Evolutionary conservation across 2,888 invertebrate species (phyloP).

Genomic region (Apodemia duryi): DNA sequence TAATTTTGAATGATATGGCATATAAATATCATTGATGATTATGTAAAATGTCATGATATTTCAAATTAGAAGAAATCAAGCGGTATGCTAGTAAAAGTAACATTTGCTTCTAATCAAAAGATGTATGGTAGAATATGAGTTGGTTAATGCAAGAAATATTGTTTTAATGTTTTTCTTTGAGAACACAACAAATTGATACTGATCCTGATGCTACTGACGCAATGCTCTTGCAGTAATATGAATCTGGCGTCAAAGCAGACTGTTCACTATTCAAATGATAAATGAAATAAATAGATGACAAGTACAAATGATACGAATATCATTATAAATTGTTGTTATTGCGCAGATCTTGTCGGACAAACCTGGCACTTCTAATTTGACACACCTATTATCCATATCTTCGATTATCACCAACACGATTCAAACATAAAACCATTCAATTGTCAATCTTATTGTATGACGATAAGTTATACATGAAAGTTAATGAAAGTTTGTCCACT

Average conservation of each 20-base stretch:
- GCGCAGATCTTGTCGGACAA: conserved; percentile 58
- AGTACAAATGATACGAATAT: conserved; percentile 14
- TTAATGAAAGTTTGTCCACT: conserved; percentile 33
- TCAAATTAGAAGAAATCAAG: too few species aligned
- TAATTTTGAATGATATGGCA: too few species aligned
- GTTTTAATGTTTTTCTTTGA: not conserved
- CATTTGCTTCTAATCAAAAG: too few species aligned
- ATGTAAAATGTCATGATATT: too few species aligned
- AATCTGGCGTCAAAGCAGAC: not conserved
- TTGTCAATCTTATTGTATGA: conserved; percentile 33
- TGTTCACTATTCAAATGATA: not conserved
- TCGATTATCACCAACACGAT: conserved; percentile 32
- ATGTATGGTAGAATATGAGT: too few species aligned
- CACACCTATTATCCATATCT: conserved; percentile 57
- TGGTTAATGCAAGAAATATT: too few species aligned
- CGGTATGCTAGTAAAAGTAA: too few species aligned
- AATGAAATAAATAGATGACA: conserved; percentile 7
- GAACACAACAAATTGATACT: not conserved
- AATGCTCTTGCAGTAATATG: not conserved
- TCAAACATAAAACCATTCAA: conserved; percentile 25
- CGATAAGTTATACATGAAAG: conserved; percentile 31
- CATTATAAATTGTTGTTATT: conserved; percentile 49
- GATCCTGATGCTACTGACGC: not conserved
- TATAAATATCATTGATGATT: too few species aligned
- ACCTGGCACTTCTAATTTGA: conserved; percentile 60